phyloP scores from a whole-genome alignment of 2,797 vertebrate genomes.

The Gambusia yucatana region DNA sequence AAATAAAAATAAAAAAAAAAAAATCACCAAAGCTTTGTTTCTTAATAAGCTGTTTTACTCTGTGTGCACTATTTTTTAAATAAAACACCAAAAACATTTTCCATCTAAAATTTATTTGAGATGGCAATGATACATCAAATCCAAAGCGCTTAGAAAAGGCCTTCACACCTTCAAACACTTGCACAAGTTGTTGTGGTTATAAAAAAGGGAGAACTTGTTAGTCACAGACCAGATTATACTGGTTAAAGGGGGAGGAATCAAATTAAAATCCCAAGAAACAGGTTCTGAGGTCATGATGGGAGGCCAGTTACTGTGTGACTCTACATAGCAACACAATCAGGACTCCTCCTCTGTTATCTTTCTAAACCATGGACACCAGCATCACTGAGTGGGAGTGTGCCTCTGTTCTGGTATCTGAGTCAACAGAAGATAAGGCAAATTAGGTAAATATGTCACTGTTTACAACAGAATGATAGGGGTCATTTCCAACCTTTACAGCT shows the following conservation, averaged over 20 bases:
- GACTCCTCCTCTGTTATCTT: slow-evolving; percentile 17
- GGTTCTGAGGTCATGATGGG: background rate
- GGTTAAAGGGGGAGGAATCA: background rate
- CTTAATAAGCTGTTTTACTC: background rate
- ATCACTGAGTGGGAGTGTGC: background rate
- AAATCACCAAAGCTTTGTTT: background rate
- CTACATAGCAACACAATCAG: slow-evolving; percentile 10
- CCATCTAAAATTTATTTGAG: background rate
- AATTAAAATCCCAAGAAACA: background rate
- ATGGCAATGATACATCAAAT: background rate
- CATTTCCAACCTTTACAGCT: background rate
- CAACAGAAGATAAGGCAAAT: slow-evolving; percentile 29
- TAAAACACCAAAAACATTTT: background rate
- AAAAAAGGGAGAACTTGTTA: background rate
- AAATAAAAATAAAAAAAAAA: background rate
- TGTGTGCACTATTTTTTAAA: background rate
- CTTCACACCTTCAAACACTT: background rate
- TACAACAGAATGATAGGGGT: background rate
- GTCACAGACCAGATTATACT: background rate
- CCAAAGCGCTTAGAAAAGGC: background rate
- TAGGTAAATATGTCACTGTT: slow-evolving; percentile 19
- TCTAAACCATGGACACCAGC: slow-evolving; percentile 18
- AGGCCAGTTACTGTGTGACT: background rate
- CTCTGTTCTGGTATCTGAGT: slow-evolving; percentile 16
- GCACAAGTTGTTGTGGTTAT: background rate